Evolutionary conservation across 1,140 invertebrate species (phyloP).

Genomic region (Drosophila nigromelanica): DNA sequence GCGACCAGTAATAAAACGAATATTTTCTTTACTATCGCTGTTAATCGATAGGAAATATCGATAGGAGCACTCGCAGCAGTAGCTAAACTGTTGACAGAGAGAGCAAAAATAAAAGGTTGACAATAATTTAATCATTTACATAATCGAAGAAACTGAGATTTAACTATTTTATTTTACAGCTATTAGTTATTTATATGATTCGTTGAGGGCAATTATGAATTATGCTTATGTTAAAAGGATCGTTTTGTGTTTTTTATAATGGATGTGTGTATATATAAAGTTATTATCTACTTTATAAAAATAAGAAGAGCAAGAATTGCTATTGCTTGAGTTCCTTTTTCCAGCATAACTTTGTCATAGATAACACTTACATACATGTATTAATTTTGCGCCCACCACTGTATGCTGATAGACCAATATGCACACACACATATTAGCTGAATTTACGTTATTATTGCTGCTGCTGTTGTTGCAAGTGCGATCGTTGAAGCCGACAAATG

Average conservation of each 20-base stretch:
- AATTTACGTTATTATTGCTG: conserved; percentile 28
- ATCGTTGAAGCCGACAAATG: conserved; percentile 30
- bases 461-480: conserved; percentile 17
- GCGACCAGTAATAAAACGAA: conserved; percentile 18
- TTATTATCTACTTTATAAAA: too few species aligned
- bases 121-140: too few species aligned
- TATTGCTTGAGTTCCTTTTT: too few species aligned
- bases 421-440: conserved; percentile 1
- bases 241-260: too few species aligned
- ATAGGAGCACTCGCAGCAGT: not conserved
- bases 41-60: conserved; percentile 9
- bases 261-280: too few species aligned
- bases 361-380: not conserved
- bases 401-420: conserved; percentile 16
- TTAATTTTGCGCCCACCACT: conserved; percentile 9
- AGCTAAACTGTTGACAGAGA: not conserved
- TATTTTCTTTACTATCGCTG: conserved; percentile 1
- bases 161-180: too few species aligned
- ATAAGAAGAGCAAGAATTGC: too few species aligned
- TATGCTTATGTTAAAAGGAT: too few species aligned
- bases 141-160: too few species aligned
- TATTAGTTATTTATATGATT: too few species aligned
- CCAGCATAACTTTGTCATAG: not conserved
- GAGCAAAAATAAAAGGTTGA: too few species aligned
- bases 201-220: too few species aligned